A percentile compares a stretch with the other conserved stretches of the same genome.
phyloP scores from a whole-genome alignment of 2,888 invertebrate genomes.

The Caradrina clavipalpis region DNA sequence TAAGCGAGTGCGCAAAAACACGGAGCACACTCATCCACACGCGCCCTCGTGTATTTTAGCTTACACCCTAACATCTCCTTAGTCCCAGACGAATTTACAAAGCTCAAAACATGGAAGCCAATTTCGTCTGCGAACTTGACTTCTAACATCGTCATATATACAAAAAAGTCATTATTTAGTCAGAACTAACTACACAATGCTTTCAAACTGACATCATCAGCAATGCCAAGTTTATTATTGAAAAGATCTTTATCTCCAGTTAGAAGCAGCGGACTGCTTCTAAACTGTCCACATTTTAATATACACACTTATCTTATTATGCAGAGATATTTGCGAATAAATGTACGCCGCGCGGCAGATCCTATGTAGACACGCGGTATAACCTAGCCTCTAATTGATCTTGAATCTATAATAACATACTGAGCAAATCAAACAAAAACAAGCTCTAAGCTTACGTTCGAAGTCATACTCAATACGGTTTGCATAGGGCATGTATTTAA shows the following conservation, averaged over 20 bases:
- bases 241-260: conserved; percentile 23
- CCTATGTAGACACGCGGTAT: not conserved
- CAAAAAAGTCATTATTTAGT: not conserved
- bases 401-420: conserved; percentile 8
- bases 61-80: no score
- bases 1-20: no score
- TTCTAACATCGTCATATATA: conserved; percentile 25
- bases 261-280: not conserved
- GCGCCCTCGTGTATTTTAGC: no score
- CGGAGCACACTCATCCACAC: no score
- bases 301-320: not conserved
- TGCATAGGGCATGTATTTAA: no score
- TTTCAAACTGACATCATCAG: conserved; percentile 10
- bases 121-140: conserved; percentile 10
- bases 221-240: not conserved
- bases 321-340: conserved; percentile 15
- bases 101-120: conserved; percentile 5
- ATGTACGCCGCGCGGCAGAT: not conserved
- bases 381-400: conserved; percentile 23
- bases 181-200: conserved; percentile 6
- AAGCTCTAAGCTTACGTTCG: not conserved
- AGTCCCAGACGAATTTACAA: conserved; percentile 15
- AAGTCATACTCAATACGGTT: conserved; percentile 1
- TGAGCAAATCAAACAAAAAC: conserved; percentile 2
- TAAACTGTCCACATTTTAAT: not conserved